Evolutionary conservation across 2,797 vertebrate species (phyloP).

Genomic region (Danionella dracula): DNA sequence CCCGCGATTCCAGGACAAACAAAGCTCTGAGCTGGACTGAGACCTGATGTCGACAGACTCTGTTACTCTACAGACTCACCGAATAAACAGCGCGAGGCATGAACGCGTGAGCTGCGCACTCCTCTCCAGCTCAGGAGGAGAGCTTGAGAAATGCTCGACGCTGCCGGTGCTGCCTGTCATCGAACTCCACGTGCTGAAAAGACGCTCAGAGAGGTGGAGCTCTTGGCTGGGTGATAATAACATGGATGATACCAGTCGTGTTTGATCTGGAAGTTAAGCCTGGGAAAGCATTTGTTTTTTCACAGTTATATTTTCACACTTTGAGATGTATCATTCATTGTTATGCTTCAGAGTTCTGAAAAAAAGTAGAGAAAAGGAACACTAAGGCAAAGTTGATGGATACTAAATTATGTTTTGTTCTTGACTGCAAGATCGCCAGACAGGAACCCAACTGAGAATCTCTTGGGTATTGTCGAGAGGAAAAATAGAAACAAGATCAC

Average conservation of each 20-base stretch:
- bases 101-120: conserved; percentile 3
- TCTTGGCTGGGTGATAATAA: conserved; percentile 18
- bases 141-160: conserved; percentile 32
- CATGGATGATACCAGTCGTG: conserved; percentile 23
- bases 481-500: too few relatives aligned
- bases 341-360: too few relatives aligned
- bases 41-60: conserved; percentile 7
- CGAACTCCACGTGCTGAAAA: conserved; percentile 36
- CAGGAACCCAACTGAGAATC: too few relatives aligned
- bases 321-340: too few relatives aligned
- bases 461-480: too few relatives aligned
- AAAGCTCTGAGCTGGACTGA: not conserved
- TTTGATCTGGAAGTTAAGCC: not conserved
- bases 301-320: too few relatives aligned
- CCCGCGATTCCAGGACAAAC: not conserved
- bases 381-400: too few relatives aligned
- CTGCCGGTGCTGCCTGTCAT: conserved; percentile 33
- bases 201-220: conserved; percentile 22
- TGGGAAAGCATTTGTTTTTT: not conserved
- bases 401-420: too few relatives aligned
- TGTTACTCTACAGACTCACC: conserved; percentile 48
- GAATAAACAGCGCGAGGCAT: conserved; percentile 15
- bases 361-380: too few relatives aligned
- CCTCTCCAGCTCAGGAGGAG: conserved; percentile 29
- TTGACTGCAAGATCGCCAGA: too few relatives aligned